Conservation (phyloP, 2,888 invertebrate genomes). For the Leucania comma region DNA sequence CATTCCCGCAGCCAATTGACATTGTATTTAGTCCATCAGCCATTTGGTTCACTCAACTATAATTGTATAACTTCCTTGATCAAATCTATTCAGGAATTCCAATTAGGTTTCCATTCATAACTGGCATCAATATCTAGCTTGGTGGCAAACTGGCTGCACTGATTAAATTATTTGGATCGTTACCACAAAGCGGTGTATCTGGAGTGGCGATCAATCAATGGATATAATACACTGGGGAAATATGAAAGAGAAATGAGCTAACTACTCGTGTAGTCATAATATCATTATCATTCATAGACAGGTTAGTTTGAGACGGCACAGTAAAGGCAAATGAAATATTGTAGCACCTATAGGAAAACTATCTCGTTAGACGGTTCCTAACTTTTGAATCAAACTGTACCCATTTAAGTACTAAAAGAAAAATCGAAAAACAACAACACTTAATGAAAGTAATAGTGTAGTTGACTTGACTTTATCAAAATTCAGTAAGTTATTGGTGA, state of each 20-base stretch:
- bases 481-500: too few species aligned
- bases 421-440: too few species aligned
- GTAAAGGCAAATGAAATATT: neutral
- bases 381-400: too few species aligned
- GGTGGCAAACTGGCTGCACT: constrained; percentile 34
- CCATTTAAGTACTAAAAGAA: too few species aligned
- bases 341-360: too few species aligned
- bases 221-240: constrained; percentile 38
- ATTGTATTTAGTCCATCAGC: neutral
- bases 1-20: neutral
- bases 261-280: constrained; percentile 12
- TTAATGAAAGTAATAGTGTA: too few species aligned
- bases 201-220: constrained; percentile 58
- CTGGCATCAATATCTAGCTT: constrained; percentile 22
- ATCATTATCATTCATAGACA: neutral
- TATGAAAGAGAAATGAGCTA: constrained; percentile 22
- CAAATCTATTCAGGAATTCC: constrained; percentile 29
- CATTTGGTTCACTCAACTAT: neutral
- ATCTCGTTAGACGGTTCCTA: too few species aligned
- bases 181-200: constrained; percentile 45
- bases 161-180: constrained; percentile 52
- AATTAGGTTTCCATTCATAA: constrained; percentile 50
- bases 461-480: too few species aligned
- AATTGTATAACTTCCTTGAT: constrained; percentile 22
- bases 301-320: neutral